These are phyloP conservation scores for Cacoxenus indagator DNA, from an alignment of 2,888 invertebrate genomes.

Conservation along the genomic window DNA sequence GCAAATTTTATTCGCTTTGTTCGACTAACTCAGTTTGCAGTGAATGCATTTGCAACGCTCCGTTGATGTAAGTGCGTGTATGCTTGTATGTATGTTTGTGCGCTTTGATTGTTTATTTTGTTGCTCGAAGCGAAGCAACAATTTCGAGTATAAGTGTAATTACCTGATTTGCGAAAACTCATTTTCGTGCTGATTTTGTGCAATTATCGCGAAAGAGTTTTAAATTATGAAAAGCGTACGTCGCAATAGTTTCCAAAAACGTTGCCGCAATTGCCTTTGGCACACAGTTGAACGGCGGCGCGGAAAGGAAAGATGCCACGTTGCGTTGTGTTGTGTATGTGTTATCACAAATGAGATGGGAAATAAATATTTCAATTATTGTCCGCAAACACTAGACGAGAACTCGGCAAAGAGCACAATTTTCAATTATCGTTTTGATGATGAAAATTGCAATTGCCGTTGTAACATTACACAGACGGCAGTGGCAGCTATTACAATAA, in stretches of 20 bases:
- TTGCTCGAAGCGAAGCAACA: background rate
- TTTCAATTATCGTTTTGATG: conserved; percentile 60
- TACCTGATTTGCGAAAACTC: conserved; percentile 26
- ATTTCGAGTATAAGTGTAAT: conserved; percentile 48
- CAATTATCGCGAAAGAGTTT: background rate
- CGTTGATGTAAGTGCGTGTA: background rate
- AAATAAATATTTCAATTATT: conserved; percentile 62
- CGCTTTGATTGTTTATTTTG: conserved; percentile 20
- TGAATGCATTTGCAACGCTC: conserved; percentile 20
- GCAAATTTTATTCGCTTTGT: conserved; percentile 1
- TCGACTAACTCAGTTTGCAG: background rate
- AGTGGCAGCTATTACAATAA: background rate
- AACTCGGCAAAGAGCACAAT: conserved; percentile 47
- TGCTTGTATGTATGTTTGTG: background rate
- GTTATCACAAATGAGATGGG: conserved; percentile 58
- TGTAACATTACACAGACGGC: conserved; percentile 31
- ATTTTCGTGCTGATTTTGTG: background rate
- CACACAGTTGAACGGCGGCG: conserved; percentile 12
- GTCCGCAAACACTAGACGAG: conserved; percentile 42
- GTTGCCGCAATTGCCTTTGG: background rate
- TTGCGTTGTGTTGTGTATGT: no score
- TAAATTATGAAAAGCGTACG: background rate
- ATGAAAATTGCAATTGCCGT: conserved; percentile 60
- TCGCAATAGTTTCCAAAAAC: background rate
- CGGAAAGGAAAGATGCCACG: conserved; percentile 29